A percentile compares a stretch with the other conserved stretches of the same genome.
Conservation (phyloP, 2,113 vertebrate genomes). For the Odobenus rosmarus region DNA sequence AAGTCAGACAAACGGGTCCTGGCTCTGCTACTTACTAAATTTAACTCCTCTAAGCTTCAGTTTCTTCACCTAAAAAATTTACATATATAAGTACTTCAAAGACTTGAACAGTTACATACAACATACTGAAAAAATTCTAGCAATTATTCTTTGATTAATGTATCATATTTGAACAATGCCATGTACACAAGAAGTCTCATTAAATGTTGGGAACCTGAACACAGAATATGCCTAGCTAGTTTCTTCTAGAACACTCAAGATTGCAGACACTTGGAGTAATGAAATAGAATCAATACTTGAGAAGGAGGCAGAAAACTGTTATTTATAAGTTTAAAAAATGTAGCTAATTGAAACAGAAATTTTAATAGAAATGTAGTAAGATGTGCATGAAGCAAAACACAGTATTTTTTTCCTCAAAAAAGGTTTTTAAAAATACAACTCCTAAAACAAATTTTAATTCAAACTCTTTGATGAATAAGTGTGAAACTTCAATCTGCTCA, state of each 20-base stretch:
- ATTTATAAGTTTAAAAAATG: not conserved
- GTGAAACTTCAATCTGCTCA: conserved; percentile 29
- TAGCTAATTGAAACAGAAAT: conserved; percentile 21
- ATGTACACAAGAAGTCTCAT: not conserved
- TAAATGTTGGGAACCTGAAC: conserved; percentile 9
- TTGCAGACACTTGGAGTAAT: not conserved
- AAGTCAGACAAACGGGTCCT: not conserved
- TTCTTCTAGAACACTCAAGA: not conserved
- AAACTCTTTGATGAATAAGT: conserved; percentile 58
- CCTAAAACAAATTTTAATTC: conserved; percentile 60
- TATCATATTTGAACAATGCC: not conserved
- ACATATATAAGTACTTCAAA: not conserved
- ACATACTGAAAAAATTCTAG: not conserved
- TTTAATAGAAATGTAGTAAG: conserved; percentile 7
- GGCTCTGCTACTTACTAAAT: not conserved
- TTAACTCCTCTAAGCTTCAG: not conserved
- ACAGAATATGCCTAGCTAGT: not conserved
- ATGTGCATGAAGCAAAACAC: conserved; percentile 22
- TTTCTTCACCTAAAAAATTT: not conserved
- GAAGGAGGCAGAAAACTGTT: not conserved
- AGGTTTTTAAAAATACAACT: not conserved
- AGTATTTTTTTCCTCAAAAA: not conserved
- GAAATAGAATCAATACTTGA: not conserved
- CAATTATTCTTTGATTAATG: conserved; percentile 14
- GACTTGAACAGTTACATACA: not conserved